These are phyloP conservation scores for Apeltes quadracus DNA, from an alignment of 2,113 vertebrate genomes.

Conservation along the genomic window DNA sequence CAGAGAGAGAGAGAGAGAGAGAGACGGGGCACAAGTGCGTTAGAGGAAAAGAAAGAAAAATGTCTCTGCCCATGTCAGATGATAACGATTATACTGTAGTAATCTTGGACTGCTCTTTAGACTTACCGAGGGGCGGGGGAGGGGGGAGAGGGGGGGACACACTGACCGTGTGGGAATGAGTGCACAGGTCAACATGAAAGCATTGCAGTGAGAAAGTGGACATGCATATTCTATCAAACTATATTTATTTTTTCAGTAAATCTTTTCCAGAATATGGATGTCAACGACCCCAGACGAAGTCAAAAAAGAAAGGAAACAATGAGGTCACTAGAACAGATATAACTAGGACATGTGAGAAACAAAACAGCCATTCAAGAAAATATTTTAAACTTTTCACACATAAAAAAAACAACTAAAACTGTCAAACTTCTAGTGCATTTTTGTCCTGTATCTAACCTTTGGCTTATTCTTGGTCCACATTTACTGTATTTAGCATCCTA, in stretches of 20 bases:
- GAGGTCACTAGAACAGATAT: conserved; percentile 48
- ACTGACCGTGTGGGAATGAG: conserved; percentile 58
- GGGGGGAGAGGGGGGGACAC: neutral
- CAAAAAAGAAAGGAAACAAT: conserved; percentile 49
- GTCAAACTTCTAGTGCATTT: conserved; percentile 68
- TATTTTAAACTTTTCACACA: conserved; percentile 57
- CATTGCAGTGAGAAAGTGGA: conserved; percentile 26
- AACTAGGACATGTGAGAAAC: conserved; percentile 56
- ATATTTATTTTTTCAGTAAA: conserved; percentile 77
- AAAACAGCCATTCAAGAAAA: conserved; percentile 32
- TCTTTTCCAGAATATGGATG: conserved; percentile 56
- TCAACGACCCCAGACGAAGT: conserved; percentile 44
- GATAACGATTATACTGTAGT: conserved; percentile 71
- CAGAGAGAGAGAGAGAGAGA: conserved; percentile 21
- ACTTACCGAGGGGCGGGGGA: conserved; percentile 15
- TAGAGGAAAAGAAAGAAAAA: conserved; percentile 58
- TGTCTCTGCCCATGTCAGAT: conserved; percentile 70
- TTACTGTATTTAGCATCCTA: conserved; percentile 33
- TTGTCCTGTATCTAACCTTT: conserved; percentile 73
- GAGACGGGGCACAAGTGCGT: conserved; percentile 39
- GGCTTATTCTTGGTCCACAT: conserved; percentile 74
- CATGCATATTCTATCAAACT: conserved; percentile 73
- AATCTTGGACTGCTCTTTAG: conserved; percentile 68
- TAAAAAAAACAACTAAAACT: conserved; percentile 48
- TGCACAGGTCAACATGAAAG: conserved; percentile 56